A percentile compares a stretch with the other conserved stretches of the same genome.
phyloP scores from a whole-genome alignment of 2,888 invertebrate genomes.

The Hypsopygia costalis region DNA sequence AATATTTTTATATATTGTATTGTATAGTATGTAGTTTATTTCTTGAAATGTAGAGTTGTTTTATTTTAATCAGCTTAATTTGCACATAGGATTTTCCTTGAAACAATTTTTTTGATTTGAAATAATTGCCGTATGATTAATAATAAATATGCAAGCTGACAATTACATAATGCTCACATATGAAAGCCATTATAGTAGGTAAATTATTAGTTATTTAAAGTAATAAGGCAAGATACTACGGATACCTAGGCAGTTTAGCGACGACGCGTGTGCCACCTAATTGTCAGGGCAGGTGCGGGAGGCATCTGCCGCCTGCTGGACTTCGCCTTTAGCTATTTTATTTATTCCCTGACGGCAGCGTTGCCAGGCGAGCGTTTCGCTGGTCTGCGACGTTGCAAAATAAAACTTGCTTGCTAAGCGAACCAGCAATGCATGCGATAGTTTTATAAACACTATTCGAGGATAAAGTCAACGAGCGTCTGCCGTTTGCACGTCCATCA shows the following conservation, averaged over 20 bases:
- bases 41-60: too few relatives aligned
- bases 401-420: slow-evolving; percentile 31
- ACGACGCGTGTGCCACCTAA: slow-evolving; percentile 64
- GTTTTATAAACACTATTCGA: slow-evolving; percentile 29
- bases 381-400: slow-evolving; percentile 34
- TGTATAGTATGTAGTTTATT: too few relatives aligned
- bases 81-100: too few relatives aligned
- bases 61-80: too few relatives aligned
- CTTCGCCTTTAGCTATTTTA: slow-evolving; percentile 52
- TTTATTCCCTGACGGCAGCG: slow-evolving; percentile 42
- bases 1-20: too few relatives aligned
- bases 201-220: not conserved
- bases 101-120: too few relatives aligned
- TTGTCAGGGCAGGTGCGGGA: slow-evolving; percentile 65
- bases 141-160: too few relatives aligned
- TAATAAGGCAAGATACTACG: slow-evolving; percentile 1
- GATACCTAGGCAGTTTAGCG: slow-evolving; percentile 16
- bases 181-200: too few relatives aligned
- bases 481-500: slow-evolving; percentile 38
- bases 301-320: slow-evolving; percentile 69
- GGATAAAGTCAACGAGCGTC: slow-evolving; percentile 36
- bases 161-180: too few relatives aligned
- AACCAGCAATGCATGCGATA: slow-evolving; percentile 45
- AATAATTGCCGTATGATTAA: too few relatives aligned
- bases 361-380: slow-evolving; percentile 32